These are phyloP conservation scores for Progne subis DNA, from an alignment of 2,113 vertebrate genomes.

Conservation along the genomic window DNA sequence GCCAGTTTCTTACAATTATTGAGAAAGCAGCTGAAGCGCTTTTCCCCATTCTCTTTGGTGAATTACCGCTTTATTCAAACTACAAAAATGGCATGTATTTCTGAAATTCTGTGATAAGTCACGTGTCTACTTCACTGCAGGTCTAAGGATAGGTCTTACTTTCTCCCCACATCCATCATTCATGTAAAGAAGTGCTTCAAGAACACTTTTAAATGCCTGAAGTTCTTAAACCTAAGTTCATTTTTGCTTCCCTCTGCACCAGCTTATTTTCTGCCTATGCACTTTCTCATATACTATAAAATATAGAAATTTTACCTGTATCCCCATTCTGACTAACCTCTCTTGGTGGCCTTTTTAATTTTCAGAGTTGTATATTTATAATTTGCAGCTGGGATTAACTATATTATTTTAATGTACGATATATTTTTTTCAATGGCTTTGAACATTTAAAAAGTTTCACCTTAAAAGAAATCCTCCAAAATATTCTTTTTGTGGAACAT, in stretches of 20 bases:
- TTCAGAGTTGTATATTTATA: not conserved
- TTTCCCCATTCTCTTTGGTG: not conserved
- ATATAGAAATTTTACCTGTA: not conserved
- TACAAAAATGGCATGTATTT: not conserved
- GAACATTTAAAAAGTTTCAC: not conserved
- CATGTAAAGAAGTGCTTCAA: not conserved
- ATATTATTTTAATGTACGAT: not conserved
- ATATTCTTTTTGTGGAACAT: not conserved
- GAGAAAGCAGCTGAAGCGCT: not conserved
- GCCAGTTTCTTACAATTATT: not conserved
- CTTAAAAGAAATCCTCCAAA: not conserved
- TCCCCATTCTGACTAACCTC: not conserved
- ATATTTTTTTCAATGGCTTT: not conserved
- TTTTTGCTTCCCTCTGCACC: not conserved
- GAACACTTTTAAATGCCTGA: not conserved
- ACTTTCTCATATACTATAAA: not conserved
- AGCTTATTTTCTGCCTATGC: not conserved
- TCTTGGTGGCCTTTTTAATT: not conserved
- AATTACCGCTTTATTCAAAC: not conserved
- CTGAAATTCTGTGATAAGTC: not conserved
- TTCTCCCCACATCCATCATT: not conserved
- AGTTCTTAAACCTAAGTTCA: not conserved
- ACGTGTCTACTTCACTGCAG: not conserved
- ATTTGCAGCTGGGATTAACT: not conserved
- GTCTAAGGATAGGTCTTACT: not conserved